A percentile compares a stretch with the other conserved stretches of the same genome.
These are phyloP conservation scores for Myotis planiceps DNA, from an alignment of 2,797 vertebrate genomes.

Conservation along the genomic window DNA sequence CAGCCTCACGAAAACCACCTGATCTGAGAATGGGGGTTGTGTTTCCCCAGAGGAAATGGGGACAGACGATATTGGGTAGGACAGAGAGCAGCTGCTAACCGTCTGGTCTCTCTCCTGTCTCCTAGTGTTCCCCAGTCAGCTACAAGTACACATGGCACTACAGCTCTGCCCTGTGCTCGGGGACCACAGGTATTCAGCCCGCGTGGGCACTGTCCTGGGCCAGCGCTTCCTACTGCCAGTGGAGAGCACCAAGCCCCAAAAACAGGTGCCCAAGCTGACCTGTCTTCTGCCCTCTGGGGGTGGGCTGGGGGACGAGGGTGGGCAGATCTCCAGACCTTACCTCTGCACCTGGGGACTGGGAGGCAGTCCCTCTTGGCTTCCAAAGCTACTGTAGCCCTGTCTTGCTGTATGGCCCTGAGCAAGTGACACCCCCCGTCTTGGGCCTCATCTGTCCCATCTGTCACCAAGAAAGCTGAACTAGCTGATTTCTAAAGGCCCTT, in stretches of 20 bases:
- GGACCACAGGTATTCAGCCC: constrained; percentile 81
- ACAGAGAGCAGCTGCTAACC: background rate
- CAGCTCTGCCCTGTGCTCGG: constrained; percentile 86
- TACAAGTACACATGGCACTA: constrained; percentile 83
- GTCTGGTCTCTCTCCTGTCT: background rate
- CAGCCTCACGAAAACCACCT: background rate
- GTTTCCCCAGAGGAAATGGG: background rate
- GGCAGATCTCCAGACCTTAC: background rate
- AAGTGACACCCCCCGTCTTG: background rate
- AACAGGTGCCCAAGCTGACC: constrained; percentile 81
- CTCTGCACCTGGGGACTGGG: background rate
- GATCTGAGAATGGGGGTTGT: background rate
- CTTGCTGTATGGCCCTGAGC: background rate
- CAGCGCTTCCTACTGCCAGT: constrained; percentile 83
- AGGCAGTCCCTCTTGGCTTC: background rate
- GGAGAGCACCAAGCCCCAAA: background rate
- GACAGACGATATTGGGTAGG: too few species aligned
- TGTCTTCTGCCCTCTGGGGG: background rate
- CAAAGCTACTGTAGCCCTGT: background rate
- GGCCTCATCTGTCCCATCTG: background rate
- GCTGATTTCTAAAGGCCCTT: background rate
- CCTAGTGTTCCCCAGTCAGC: constrained; percentile 85
- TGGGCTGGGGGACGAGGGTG: background rate
- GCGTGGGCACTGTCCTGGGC: constrained; percentile 83
- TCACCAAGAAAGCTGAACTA: background rate